Percentiles rank a stretch among this genome's conserved stretches.
Conservation (phyloP, 2,797 vertebrate species). For the Hipposideros larvatus region DNA sequence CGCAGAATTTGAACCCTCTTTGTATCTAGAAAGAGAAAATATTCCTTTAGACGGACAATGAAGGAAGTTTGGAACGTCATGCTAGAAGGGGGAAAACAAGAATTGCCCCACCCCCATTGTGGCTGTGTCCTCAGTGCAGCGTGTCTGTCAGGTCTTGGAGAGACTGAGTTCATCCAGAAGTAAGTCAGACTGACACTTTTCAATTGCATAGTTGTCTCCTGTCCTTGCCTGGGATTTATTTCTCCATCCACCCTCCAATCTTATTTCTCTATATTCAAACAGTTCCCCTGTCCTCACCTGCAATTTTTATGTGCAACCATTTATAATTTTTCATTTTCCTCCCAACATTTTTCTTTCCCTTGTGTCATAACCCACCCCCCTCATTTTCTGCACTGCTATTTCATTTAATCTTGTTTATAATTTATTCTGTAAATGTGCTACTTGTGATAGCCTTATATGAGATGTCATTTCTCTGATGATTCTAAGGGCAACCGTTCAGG, state of each 20-base stretch:
- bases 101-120: not conserved
- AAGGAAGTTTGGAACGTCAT: constrained; percentile 68
- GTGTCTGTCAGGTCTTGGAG: not conserved
- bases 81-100: constrained; percentile 5
- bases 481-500: not conserved
- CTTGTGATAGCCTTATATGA: constrained; percentile 36
- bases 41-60: constrained; percentile 74
- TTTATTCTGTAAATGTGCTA: constrained; percentile 66
- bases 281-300: constrained; percentile 31
- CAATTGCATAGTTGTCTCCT: not conserved
- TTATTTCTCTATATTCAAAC: constrained; percentile 61
- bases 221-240: constrained; percentile 52
- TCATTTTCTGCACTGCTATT: constrained; percentile 61
- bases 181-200: not conserved
- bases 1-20: constrained; percentile 62
- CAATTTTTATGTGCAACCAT: constrained; percentile 51
- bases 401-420: constrained; percentile 70
- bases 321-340: constrained; percentile 73
- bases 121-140: too few relatives aligned
- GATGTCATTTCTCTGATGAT: constrained; percentile 36
- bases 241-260: constrained; percentile 52
- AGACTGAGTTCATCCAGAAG: not conserved
- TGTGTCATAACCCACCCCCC: not conserved
- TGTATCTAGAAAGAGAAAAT: constrained; percentile 73
- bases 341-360: constrained; percentile 53